Conservation (phyloP, 2,797 vertebrate genomes). For the Enteromius anoplus region DNA sequence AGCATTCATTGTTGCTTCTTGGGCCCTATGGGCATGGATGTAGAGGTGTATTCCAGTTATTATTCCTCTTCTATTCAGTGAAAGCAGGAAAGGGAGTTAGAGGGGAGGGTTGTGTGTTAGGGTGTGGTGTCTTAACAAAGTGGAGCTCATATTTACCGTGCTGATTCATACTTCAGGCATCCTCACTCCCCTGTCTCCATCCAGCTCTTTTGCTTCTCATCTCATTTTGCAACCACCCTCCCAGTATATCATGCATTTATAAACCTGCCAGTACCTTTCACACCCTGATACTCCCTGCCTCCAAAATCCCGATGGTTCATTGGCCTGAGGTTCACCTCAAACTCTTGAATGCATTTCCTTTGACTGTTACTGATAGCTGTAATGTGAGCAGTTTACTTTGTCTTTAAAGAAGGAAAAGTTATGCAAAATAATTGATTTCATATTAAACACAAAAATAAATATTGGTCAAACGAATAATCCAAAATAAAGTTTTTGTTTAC, state of each 20-base stretch:
- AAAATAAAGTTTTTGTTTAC: no score
- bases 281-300: slow-evolving; percentile 25
- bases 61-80: slow-evolving; percentile 26
- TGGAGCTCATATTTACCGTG: slow-evolving; percentile 64
- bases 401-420: background rate
- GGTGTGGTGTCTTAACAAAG: slow-evolving; percentile 53
- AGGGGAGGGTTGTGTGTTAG: slow-evolving; percentile 26
- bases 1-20: background rate
- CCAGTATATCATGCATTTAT: slow-evolving; percentile 7
- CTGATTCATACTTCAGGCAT: slow-evolving; percentile 78
- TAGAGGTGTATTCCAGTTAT: slow-evolving; percentile 4
- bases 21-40: slow-evolving; percentile 12
- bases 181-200: slow-evolving; percentile 41
- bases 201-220: slow-evolving; percentile 27
- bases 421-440: background rate
- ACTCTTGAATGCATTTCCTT: background rate
- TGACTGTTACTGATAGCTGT: background rate
- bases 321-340: slow-evolving; percentile 26
- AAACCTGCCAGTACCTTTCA: slow-evolving; percentile 37
- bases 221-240: slow-evolving; percentile 27
- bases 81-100: slow-evolving; percentile 30
- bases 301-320: background rate
- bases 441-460: background rate
- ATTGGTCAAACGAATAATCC: no score
- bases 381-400: background rate